Evolutionary conservation across 2,797 vertebrate species (phyloP), one percentile per base, ranked within the genome.

Genomic region (Hypotaenidia okinawae): DNA sequence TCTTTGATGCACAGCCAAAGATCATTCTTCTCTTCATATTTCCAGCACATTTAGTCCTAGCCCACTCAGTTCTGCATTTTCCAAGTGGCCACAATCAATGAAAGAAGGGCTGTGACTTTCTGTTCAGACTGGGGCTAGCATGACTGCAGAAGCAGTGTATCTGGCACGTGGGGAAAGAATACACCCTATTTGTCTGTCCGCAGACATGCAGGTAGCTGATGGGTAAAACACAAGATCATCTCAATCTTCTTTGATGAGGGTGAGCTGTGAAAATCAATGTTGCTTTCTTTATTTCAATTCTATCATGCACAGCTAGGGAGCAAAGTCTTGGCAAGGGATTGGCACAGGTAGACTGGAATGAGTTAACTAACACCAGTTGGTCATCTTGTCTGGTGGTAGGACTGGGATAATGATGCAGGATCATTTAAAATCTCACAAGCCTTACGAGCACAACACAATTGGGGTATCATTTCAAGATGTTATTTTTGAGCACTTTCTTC

Each of bases 1-100:
- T 77, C 80, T 96, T 95, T 94, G 87, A 96, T 90, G 83, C 78
- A 70, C 81, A 88, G 89, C 91, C 96, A 96, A 93, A 89, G 78
- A 94, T 87, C 74, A 83, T 91, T 94, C 91, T 87, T 15, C 30
- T 86, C 84, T 94, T 95, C 85, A 62, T 84, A 85, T 84, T 94
- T 91, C 64, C 70, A 94, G 81, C 86, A 96, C 67, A 77, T 93
- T 93, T 93, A 89, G 79, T 93, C 10, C 1, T 89, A 82, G 83
- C 66, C 63, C 82, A 61, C 62, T 95, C 81, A 85, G 66, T 81
- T 95, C 41, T 88, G 73, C 88, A 72, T 96, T 95, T 96, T 93
- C 85, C 57, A 94, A 94, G 57, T 63, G 72, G 58, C 16, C 51
- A 75, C 63, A 87, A 89, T 91, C 64, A 81, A 27, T 18, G 70